Evolutionary conservation across 2,888 invertebrate genomes (phyloP), one percentile per base, ranked within the genome.

Genomic region (Dryobotodes eremita): DNA sequence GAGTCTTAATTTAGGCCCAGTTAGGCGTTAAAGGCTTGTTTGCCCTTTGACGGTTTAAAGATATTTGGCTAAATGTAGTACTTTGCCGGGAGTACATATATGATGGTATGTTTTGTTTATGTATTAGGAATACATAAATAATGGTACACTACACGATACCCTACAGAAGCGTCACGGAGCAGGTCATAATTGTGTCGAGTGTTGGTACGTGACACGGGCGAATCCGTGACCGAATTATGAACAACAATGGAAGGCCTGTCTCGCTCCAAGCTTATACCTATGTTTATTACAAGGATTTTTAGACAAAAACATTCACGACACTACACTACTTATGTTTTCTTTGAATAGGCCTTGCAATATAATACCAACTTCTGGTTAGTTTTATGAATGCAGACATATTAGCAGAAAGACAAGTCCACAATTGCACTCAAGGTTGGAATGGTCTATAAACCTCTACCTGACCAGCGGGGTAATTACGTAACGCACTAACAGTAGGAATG

Each of bases 101-200:
- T 36, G 31, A 36, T 36, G 31, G 31, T 36, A 36, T 36, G 3
- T 36, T 36, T 1, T 36, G 31, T 36, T 36, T 36, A 36, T 36
- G 46, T 68, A 61, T 46, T 31, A 68, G 17, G 17, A 42, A 50
- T 42, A 77, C 36, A 59, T 77, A 70, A 20, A 70, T 46, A 70
- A 42, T 57, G 66, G 31, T 26, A 69, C n/a, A 31, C 46, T 53
- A 17, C 36, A 36, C 57, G 74, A 59, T 31, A 36, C 20, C 57
- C 57, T 66, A 64, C 78, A 70, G 73, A 75, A 70, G 71, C 76
- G 74, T 85, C 90, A 90, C 90, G 89, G 87, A 86, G 77, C 66
- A 48, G 65, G 81, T 85, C 86, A 90, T 89, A 90, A 90, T 90
- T 90, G 87, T 88, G 88, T 88, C 86, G 88, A 89, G 90, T 86